phyloP scores from a whole-genome alignment of 2,797 vertebrate genomes.

The Acipenser oxyrinchus region DNA sequence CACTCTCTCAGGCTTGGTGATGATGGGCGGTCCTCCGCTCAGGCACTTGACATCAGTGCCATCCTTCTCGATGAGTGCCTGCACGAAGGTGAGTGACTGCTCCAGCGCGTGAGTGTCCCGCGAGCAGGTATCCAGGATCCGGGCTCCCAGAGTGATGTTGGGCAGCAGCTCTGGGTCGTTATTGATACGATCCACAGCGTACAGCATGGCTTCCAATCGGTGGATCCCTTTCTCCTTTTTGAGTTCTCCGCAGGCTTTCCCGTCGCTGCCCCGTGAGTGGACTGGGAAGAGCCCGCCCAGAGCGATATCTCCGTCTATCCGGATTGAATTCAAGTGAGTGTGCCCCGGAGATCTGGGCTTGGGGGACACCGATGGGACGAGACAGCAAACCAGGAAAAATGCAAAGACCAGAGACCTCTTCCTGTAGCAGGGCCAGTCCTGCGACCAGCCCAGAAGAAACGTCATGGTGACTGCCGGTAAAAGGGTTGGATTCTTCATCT shows the following conservation, averaged over 20 bases:
- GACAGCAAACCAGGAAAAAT: slow-evolving; percentile 37
- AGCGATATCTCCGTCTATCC: slow-evolving; percentile 89
- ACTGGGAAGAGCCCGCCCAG: slow-evolving; percentile 90
- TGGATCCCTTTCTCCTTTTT: slow-evolving; percentile 97
- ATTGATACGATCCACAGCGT: slow-evolving; percentile 91
- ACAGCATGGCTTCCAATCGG: slow-evolving; percentile 90
- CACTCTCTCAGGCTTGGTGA: slow-evolving; percentile 88
- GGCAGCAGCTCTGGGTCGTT: slow-evolving; percentile 89
- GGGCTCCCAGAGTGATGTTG: slow-evolving; percentile 89
- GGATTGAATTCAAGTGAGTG: slow-evolving; percentile 90
- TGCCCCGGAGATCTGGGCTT: slow-evolving; percentile 80
- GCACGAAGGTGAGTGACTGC: slow-evolving; percentile 93
- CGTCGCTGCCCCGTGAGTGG: slow-evolving; percentile 77
- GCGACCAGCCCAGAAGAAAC: slow-evolving; percentile 39
- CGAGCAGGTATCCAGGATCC: slow-evolving; percentile 92
- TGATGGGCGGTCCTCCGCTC: slow-evolving; percentile 86
- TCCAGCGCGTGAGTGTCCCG: slow-evolving; percentile 90
- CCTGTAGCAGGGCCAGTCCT: slow-evolving; percentile 32
- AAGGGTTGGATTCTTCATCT: too few species aligned
- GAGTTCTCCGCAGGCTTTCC: slow-evolving; percentile 87
- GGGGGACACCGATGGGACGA: slow-evolving; percentile 42
- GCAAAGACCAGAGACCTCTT: slow-evolving; percentile 28
- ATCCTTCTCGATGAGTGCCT: slow-evolving; percentile 92
- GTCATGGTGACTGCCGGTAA: slow-evolving; percentile 43
- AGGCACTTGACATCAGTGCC: slow-evolving; percentile 87